phyloP scores from a whole-genome alignment of 1,140 invertebrate genomes.

The Dermatophagoides farinae region DNA sequence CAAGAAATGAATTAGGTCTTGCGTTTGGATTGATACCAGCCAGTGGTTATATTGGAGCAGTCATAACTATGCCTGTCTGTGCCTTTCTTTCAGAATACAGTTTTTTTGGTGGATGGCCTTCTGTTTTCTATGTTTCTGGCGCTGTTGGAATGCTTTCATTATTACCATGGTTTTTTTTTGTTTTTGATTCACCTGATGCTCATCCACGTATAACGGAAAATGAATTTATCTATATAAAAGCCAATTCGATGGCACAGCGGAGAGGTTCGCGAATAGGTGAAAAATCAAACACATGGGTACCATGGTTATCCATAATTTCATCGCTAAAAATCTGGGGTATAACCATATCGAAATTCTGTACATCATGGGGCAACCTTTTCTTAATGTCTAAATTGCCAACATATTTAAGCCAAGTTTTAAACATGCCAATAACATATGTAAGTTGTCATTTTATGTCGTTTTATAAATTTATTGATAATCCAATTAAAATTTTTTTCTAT shows the following conservation, averaged over 20 bases:
- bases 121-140: constrained; percentile 31
- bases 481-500: constrained; percentile 3
- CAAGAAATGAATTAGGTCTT: constrained; percentile 19
- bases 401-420: constrained; percentile 39
- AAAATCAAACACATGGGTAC: constrained; percentile 24
- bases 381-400: constrained; percentile 63
- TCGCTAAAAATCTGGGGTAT: constrained; percentile 79
- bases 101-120: constrained; percentile 29
- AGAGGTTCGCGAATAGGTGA: too few species aligned
- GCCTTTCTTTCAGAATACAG: constrained; percentile 24
- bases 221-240: constrained; percentile 14
- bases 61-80: constrained; percentile 30
- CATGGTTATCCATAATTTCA: constrained; percentile 54
- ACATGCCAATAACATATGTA: constrained; percentile 33
- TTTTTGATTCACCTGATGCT: constrained; percentile 29
- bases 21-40: constrained; percentile 10
- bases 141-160: constrained; percentile 19
- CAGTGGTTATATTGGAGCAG: constrained; percentile 29
- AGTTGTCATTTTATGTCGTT: background rate
- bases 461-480: background rate
- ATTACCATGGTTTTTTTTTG: constrained; percentile 28
- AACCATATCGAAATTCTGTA: constrained; percentile 63
- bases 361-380: constrained; percentile 85
- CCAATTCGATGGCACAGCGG: background rate
- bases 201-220: constrained; percentile 28